Percentiles rank a stretch among this genome's conserved stretches.
Conservation (phyloP, 2,888 invertebrate genomes). For the Cantharis lateralis region DNA sequence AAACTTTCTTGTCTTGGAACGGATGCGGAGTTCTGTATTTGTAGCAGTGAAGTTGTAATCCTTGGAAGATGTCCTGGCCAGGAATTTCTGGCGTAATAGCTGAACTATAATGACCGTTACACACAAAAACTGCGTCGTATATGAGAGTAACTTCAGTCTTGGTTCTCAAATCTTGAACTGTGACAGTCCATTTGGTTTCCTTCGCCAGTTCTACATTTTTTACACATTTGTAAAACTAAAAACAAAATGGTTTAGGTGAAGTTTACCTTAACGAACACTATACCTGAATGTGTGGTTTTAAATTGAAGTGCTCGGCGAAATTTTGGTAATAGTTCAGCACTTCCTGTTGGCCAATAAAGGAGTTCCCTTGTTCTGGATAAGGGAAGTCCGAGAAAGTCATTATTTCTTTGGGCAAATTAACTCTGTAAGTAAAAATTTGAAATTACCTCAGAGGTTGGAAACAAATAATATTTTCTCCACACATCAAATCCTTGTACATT, state of each 20-base stretch:
- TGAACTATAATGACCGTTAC: constrained; percentile 29
- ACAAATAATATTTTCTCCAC: constrained; percentile 38
- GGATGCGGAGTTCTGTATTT: constrained; percentile 74
- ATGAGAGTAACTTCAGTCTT: constrained; percentile 51
- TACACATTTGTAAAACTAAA: constrained; percentile 44
- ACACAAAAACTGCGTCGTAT: constrained; percentile 76
- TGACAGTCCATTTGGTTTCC: constrained; percentile 65
- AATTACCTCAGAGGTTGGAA: neutral
- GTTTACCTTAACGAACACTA: accelerated
- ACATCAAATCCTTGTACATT: constrained; percentile 79
- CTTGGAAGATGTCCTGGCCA: constrained; percentile 68
- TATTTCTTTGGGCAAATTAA: constrained; percentile 79
- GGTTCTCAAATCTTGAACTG: constrained; percentile 59
- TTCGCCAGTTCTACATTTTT: constrained; percentile 39
- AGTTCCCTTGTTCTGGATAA: constrained; percentile 63
- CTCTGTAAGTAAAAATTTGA: constrained; percentile 50
- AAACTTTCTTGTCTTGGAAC: constrained; percentile 69
- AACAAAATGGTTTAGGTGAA: neutral
- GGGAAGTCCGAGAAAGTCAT: constrained; percentile 78
- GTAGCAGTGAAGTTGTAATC: constrained; percentile 74
- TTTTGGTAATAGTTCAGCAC: constrained; percentile 70
- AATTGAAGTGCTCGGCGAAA: constrained; percentile 68
- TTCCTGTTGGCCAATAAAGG: constrained; percentile 69
- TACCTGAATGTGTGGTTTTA: constrained; percentile 68
- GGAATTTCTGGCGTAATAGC: constrained; percentile 68